Base-by-base conservation (phyloP, 2,797 vertebrate species). In the Chanos chanos region DNA sequence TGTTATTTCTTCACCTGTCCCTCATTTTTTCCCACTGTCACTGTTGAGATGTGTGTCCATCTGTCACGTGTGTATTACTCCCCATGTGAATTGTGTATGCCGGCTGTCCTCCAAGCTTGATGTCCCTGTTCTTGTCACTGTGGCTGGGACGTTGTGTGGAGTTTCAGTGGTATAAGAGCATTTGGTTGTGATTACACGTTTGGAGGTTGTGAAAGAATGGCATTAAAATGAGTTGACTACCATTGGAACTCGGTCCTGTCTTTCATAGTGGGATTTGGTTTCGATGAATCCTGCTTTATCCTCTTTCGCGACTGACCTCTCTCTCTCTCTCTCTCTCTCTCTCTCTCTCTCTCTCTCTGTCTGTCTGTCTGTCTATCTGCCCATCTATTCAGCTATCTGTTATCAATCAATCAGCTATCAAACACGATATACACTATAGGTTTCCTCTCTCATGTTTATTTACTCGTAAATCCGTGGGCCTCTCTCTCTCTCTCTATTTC, bases 401-500 rank as follows among this genome's bases (percentile, higher is more conserved):
- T n/a, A n/a, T n/a, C n/a, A n/a, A n/a, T n/a, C n/a, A n/a, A n/a
- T n/a, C n/a, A n/a, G n/a, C n/a, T n/a, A n/a, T n/a, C n/a, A n/a
- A n/a, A n/a, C n/a, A n/a, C n/a, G n/a, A n/a, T n/a, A n/a, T n/a
- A n/a, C n/a, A n/a, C n/a, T n/a, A n/a, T n/a, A n/a, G n/a, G n/a
- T n/a, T n/a, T n/a, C n/a, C n/a, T n/a, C n/a, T n/a, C n/a, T n/a
- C n/a, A n/a, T n/a, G n/a, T n/a, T n/a, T n/a, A n/a, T n/a, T n/a
- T n/a, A n/a, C n/a, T n/a, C n/a, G n/a, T n/a, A n/a, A n/a, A n/a
- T n/a, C n/a, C n/a, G n/a, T n/a, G n/a, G n/a, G n/a, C 85, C 89
- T 80, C 88, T 72, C 82, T 87, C 77, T 70, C 75, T 81, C 4
- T 12, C 13, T 36, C 7, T 31, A 31, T 8, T 31, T 7, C 2